These are phyloP conservation scores for Leptinotarsa lineolata DNA, from an alignment of 1,140 invertebrate species.

Conservation along the genomic window DNA sequence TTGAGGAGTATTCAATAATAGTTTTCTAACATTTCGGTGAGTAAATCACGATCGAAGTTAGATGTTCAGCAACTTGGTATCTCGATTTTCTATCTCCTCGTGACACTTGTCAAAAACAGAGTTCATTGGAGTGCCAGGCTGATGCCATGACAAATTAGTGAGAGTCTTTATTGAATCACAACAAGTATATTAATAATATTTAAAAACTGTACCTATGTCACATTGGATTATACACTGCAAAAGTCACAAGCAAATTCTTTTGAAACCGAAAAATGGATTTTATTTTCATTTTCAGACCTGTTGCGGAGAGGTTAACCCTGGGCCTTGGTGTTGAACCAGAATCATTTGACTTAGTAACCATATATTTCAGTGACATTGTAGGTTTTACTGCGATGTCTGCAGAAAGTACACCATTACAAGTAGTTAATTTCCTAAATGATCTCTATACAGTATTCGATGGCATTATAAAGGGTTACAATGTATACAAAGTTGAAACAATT, in stretches of 20 bases:
- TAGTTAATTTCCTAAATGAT: constrained; percentile 95
- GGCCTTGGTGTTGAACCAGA: constrained; percentile 92
- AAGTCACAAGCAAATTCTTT: background rate
- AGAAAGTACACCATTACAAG: constrained; percentile 89
- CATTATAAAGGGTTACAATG: constrained; percentile 92
- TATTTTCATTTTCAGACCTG: constrained; percentile 65
- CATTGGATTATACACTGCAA: too few relatives aligned
- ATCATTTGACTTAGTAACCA: constrained; percentile 91
- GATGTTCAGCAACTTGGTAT: too few relatives aligned
- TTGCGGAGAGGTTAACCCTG: constrained; percentile 81
- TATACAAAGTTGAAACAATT: constrained; percentile 96
- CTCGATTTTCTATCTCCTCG: too few relatives aligned
- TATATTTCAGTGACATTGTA: constrained; percentile 98
- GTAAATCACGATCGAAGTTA: too few relatives aligned
- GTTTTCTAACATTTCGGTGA: too few relatives aligned
- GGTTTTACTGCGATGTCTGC: constrained; percentile 97
- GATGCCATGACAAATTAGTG: too few relatives aligned
- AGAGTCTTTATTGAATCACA: too few relatives aligned
- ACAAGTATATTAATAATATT: too few relatives aligned
- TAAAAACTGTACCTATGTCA: too few relatives aligned
- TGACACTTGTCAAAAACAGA: too few relatives aligned
- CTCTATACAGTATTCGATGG: constrained; percentile 93
- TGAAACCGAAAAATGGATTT: background rate
- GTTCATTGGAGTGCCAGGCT: too few relatives aligned
- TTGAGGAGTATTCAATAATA: too few relatives aligned